Percentiles rank a stretch among this genome's conserved stretches.
phyloP scores from a whole-genome alignment of 2,888 invertebrate species.

The Polylopha cassiicola region DNA sequence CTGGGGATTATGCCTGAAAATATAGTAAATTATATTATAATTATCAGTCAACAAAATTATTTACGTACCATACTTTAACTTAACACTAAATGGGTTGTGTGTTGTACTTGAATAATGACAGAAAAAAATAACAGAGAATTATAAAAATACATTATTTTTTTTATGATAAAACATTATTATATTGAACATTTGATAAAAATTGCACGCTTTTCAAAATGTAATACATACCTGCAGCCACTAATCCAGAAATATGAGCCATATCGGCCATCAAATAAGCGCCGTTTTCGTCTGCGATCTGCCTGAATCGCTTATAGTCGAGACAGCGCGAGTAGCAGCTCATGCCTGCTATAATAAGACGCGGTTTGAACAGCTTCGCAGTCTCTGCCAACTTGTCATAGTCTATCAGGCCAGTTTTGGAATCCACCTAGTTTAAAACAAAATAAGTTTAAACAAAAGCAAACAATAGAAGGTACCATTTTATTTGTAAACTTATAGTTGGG shows the following conservation, averaged over 20 bases:
- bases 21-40: constrained; percentile 1
- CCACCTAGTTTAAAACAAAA: constrained; percentile 58
- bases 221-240: constrained; percentile 92
- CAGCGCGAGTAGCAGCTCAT: constrained; percentile 95
- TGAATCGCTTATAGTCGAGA: constrained; percentile 93
- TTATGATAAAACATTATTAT: too few relatives aligned
- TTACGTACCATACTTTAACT: not conserved
- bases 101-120: too few relatives aligned
- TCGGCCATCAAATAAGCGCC: constrained; percentile 94
- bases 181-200: too few relatives aligned
- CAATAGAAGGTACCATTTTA: too few relatives aligned
- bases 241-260: constrained; percentile 97
- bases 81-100: constrained; percentile 2
- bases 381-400: constrained; percentile 93
- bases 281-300: constrained; percentile 88
- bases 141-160: too few relatives aligned
- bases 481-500: too few relatives aligned
- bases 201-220: too few relatives aligned
- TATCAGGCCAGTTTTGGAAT: constrained; percentile 89
- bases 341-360: constrained; percentile 95
- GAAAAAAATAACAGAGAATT: too few relatives aligned
- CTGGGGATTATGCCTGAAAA: constrained; percentile 84
- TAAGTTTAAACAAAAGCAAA: constrained; percentile 20
- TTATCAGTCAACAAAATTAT: constrained; percentile 2
- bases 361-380: constrained; percentile 91